These are phyloP conservation scores for Sebastes kiyomatsui DNA, from an alignment of 2,797 vertebrate genomes.

Conservation along the genomic window DNA sequence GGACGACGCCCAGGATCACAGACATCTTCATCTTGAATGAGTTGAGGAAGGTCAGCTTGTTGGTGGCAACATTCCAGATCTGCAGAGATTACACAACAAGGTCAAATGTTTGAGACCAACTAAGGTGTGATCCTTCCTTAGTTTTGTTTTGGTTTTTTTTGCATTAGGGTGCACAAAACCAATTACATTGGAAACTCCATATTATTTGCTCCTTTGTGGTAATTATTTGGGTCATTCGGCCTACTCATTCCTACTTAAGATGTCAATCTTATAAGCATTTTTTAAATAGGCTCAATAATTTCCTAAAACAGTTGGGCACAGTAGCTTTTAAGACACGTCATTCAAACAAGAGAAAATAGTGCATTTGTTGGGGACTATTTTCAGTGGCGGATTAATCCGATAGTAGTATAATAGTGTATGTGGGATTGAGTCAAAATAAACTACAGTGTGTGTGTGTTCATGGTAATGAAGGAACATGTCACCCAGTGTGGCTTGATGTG, in stretches of 20 bases:
- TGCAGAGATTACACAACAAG: slow-evolving; percentile 56
- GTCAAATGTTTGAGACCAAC: neutral
- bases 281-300: neutral
- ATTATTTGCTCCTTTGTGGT: neutral
- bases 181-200: neutral
- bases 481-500: no score
- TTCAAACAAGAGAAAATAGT: neutral
- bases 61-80: slow-evolving; percentile 97
- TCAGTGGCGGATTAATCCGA: neutral
- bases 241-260: neutral
- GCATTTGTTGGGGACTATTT: neutral
- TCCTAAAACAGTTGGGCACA: neutral
- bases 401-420: no score
- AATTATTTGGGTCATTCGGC: neutral
- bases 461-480: no score
- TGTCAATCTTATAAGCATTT: neutral
- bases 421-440: neutral
- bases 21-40: slow-evolving; percentile 99
- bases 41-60: slow-evolving; percentile 97
- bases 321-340: neutral
- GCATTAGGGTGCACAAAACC: neutral
- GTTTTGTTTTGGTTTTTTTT: accelerated
- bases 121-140: neutral
- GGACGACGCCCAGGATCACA: slow-evolving; percentile 93
- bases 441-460: no score